These are phyloP conservation scores for Philhelius pedissequus DNA, from an alignment of 2,888 invertebrate species.

Conservation along the genomic window DNA sequence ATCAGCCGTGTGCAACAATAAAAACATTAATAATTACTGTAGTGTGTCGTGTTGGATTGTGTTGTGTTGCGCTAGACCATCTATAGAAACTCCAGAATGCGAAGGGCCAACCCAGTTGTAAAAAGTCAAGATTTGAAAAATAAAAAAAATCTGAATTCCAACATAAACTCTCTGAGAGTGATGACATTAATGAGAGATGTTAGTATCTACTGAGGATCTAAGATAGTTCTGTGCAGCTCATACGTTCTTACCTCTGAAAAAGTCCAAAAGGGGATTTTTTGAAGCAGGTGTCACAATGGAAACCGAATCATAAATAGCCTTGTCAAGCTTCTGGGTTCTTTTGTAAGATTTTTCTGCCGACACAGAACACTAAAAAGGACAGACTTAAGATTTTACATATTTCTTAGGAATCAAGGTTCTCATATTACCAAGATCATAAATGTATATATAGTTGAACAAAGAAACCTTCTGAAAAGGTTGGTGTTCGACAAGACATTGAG, in stretches of 20 bases:
- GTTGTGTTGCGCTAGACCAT: background rate
- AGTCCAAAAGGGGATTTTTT: background rate
- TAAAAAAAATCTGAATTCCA: background rate
- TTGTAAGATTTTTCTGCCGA: background rate
- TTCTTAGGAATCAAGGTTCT: background rate
- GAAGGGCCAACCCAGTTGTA: constrained; percentile 5
- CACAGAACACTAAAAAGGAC: background rate
- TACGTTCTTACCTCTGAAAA: background rate
- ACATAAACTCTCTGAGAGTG: constrained; percentile 8
- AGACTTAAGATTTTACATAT: background rate
- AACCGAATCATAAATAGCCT: background rate
- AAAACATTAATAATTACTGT: constrained; percentile 58
- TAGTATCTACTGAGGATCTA: constrained; percentile 5
- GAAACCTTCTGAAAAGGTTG: no score
- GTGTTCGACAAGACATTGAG: no score
- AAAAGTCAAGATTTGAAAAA: background rate
- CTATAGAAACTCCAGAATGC: background rate
- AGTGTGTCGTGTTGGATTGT: no score
- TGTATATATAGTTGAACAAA: background rate
- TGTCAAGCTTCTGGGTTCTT: constrained; percentile 35
- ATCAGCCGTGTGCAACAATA: constrained; percentile 51
- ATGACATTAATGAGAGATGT: constrained; percentile 37
- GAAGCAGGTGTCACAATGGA: constrained; percentile 34
- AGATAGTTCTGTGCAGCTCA: background rate
- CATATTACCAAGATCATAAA: background rate